These are phyloP conservation scores for Seriola rivoliana DNA, from an alignment of 2,113 vertebrate genomes.

Conservation along the genomic window DNA sequence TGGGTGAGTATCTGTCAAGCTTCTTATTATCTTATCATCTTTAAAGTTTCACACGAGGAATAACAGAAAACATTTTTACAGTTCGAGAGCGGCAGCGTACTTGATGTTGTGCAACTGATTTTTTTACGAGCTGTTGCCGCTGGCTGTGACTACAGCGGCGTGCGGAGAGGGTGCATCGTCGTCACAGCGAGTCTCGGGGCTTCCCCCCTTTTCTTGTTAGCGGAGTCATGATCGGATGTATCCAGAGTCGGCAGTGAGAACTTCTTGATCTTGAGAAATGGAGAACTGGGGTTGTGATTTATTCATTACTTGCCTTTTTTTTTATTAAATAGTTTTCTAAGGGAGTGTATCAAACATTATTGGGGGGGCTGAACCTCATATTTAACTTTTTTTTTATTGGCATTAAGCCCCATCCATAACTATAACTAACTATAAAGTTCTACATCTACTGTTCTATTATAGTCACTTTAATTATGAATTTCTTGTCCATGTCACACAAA, in stretches of 20 bases:
- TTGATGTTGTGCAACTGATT: neutral
- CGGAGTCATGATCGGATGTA: neutral
- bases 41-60: neutral
- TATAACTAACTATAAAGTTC: too few relatives aligned
- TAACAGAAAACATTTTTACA: neutral
- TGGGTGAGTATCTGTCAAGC: conserved; percentile 88
- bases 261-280: neutral
- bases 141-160: neutral
- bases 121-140: conserved; percentile 3
- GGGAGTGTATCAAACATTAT: neutral
- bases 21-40: conserved; percentile 6
- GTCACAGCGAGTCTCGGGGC: conserved; percentile 6
- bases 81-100: neutral
- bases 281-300: neutral
- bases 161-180: conserved; percentile 2
- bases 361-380: neutral
- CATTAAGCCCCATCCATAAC: too few relatives aligned
- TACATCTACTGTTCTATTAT: neutral
- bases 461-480: neutral
- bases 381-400: neutral
- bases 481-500: neutral
- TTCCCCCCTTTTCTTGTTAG: conserved; percentile 15
- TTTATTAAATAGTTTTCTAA: neutral
- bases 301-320: neutral
- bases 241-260: neutral